Evolutionary conservation across 2,113 vertebrate species (phyloP).

Genomic region (Toxostoma redivivum): DNA sequence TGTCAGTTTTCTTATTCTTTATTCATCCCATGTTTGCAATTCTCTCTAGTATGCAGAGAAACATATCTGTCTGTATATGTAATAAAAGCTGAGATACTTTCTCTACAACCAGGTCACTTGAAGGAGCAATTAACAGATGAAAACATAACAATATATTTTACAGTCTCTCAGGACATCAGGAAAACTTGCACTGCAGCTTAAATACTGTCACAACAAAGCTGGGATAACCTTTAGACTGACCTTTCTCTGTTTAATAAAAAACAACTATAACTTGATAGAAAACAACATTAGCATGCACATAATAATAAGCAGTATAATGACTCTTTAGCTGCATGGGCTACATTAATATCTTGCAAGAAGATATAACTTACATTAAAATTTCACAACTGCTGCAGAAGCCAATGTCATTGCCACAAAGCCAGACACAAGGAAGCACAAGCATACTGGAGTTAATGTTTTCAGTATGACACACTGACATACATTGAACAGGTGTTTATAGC

Average conservation of each 20-base stretch:
- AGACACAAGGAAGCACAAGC: background rate
- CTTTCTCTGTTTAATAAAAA: conserved; percentile 22
- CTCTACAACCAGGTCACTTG: background rate
- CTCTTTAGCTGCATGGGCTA: background rate
- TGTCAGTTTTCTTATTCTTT: background rate
- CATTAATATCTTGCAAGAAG: background rate
- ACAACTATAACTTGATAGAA: background rate
- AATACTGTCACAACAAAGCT: background rate
- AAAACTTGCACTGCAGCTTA: background rate
- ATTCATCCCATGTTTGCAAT: background rate
- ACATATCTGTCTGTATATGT: background rate
- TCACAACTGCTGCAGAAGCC: background rate
- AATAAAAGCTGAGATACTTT: background rate
- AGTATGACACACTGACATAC: background rate
- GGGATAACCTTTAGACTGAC: conserved; percentile 10
- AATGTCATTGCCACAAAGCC: background rate
- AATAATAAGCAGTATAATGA: conserved; percentile 5
- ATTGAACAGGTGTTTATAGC: background rate
- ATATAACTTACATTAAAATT: background rate
- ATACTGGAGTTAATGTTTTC: background rate
- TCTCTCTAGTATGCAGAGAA: background rate
- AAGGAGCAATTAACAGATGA: conserved; percentile 13
- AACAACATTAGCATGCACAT: conserved; percentile 25
- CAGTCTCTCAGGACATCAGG: background rate
- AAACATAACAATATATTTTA: conserved; percentile 23